Evolutionary conservation across 2,113 vertebrate species (phyloP), one percentile per base, ranked within the genome.

Genomic region (Nycticryphes semicollaris): DNA sequence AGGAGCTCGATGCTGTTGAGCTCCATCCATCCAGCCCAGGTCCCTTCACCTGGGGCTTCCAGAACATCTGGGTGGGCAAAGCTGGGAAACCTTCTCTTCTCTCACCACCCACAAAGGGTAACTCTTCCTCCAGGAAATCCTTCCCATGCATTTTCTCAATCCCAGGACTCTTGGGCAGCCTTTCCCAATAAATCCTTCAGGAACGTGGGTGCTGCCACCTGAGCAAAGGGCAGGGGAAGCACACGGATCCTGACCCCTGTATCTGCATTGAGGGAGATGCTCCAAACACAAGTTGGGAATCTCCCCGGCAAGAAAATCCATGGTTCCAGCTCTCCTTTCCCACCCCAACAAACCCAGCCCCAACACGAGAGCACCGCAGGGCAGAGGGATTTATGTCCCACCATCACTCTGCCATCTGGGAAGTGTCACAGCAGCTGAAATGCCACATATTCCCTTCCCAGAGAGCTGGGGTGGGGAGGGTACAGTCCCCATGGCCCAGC

Each of bases 401-500:
- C 23, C 16, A 0, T 45, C 35, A 70, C 22, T 1, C 68, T 54
- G 66, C 51, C 15, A 22, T 19, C 53, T 23, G 35, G 47, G 4
- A 68, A 82, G 28, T 3, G 54, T 54, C 25, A 2, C 30, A 14
- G 17, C 25, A 20, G 11, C 76, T 12, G 0, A 14, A 81, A 66
- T 2, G 4, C n/a, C 5, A 0, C 3, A 1, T 3, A 6, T 5
- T 60, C 24, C 54, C 60, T 74, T 45, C 17, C 59, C 54, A 48
- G 21, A 68, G 63, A 28, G n/a, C n/a, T n/a, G n/a, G n/a, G n/a
- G n/a, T n/a, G n/a, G n/a, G 69, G 35, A 6, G 68, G 28, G 64
- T 3, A 24, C 5, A 20, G 30, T 1, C 20, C 50, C 33, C 6
- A 3, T 1, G 10, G 6, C 51, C 3, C 0, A 50, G 77, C n/a